A percentile compares a stretch with the other conserved stretches of the same genome.
Conservation (phyloP, 2,888 invertebrate genomes). For the Acanthosepion esculentum region DNA sequence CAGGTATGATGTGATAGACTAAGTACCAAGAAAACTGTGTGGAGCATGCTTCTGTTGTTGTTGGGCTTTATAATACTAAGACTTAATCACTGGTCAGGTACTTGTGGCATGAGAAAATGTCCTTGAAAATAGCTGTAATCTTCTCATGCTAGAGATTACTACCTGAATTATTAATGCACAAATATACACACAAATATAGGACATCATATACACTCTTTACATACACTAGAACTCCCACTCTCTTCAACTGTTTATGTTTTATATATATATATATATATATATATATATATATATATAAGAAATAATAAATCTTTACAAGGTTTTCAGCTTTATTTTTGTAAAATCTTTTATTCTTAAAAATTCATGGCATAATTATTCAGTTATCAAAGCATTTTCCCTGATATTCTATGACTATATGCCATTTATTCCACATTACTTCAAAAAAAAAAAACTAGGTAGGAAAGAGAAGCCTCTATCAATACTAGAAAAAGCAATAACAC, state of each 20-base stretch:
- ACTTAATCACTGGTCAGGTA: neutral
- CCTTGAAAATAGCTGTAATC: conserved; percentile 12
- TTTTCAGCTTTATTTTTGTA: no score
- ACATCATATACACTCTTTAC: neutral
- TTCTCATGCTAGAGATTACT: neutral
- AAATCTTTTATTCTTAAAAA: no score
- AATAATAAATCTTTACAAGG: neutral
- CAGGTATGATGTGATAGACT: neutral
- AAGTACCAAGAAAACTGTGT: neutral
- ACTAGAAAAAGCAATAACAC: no score
- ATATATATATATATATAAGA: neutral
- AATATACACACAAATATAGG: neutral
- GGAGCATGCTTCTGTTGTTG: neutral
- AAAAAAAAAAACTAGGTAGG: no score
- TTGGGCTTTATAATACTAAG: neutral
- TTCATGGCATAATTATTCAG: no score
- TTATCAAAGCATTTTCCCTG: no score
- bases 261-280: neutral
- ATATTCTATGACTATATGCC: no score
- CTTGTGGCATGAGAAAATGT: neutral
- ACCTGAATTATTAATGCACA: neutral
- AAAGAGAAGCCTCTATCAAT: no score
- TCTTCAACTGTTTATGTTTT: neutral
- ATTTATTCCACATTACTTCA: no score
- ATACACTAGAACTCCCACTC: neutral